phyloP scores from a whole-genome alignment of 2,797 vertebrate species.

The Cyprinella venusta region DNA sequence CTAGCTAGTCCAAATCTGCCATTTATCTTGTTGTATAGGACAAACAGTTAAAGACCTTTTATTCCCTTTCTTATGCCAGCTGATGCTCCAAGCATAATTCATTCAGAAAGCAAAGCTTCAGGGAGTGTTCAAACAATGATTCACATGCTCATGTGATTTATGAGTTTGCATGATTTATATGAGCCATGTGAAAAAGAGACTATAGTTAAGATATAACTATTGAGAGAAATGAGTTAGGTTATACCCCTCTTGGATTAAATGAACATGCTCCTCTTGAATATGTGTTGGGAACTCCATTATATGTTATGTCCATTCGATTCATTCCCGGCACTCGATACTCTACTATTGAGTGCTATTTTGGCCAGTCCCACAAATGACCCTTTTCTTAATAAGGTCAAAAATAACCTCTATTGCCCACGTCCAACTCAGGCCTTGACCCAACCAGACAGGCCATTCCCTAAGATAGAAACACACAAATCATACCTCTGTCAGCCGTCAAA shows the following conservation, averaged over 20 bases:
- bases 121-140: background rate
- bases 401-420: conserved; percentile 20
- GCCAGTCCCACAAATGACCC: background rate
- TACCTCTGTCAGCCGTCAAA: conserved; percentile 64
- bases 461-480: conserved; percentile 76
- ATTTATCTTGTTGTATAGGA: background rate
- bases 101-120: background rate
- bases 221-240: background rate
- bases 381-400: conserved; percentile 36
- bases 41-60: background rate
- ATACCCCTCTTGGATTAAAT: background rate
- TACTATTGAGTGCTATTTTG: background rate
- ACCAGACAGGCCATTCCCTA: conserved; percentile 55
- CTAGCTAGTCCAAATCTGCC: background rate
- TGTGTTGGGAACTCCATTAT: conserved; percentile 4
- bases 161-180: conserved; percentile 12
- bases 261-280: background rate
- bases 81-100: background rate
- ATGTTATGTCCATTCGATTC: background rate
- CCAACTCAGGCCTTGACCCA: conserved; percentile 49
- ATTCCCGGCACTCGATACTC: background rate
- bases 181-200: background rate
- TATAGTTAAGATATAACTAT: background rate
- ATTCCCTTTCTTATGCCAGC: background rate
- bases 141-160: conserved; percentile 12